phyloP scores from a whole-genome alignment of 1,140 invertebrate species.

The Melanaphis sacchari region DNA sequence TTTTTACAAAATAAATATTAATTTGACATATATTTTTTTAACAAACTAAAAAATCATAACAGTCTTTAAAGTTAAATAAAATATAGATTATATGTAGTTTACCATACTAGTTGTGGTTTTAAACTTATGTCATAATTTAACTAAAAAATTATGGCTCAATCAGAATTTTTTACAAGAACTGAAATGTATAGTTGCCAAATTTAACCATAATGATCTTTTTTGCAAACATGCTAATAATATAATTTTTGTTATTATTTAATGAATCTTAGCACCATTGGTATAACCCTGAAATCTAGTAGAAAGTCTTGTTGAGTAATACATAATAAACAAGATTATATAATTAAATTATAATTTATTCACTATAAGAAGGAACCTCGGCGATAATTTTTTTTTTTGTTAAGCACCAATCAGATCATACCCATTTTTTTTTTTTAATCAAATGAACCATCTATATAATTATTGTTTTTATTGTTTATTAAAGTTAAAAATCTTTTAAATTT shows the following conservation, averaged over 20 bases:
- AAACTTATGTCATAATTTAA: background rate
- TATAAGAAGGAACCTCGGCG: no score
- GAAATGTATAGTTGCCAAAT: background rate
- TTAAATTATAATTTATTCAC: background rate
- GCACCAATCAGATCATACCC: no score
- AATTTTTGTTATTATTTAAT: no score
- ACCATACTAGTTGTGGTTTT: background rate
- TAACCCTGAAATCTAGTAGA: no score
- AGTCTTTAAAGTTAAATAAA: background rate
- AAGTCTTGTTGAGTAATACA: background rate
- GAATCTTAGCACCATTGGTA: background rate
- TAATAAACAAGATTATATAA: background rate
- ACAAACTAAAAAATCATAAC: background rate
- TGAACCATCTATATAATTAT: no score
- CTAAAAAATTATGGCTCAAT: background rate
- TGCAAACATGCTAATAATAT: background rate
- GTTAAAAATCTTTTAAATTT: no score
- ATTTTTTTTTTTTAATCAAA: no score
- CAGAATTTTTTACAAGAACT: background rate
- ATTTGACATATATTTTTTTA: background rate
- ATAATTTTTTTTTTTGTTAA: no score
- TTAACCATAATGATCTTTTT: background rate
- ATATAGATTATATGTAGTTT: background rate
- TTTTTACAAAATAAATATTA: background rate
- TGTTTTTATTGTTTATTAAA: no score